A percentile compares a stretch with the other conserved stretches of the same genome.
Conservation (phyloP, 1,140 invertebrate genomes). For the Rhyacophila brunnea region DNA sequence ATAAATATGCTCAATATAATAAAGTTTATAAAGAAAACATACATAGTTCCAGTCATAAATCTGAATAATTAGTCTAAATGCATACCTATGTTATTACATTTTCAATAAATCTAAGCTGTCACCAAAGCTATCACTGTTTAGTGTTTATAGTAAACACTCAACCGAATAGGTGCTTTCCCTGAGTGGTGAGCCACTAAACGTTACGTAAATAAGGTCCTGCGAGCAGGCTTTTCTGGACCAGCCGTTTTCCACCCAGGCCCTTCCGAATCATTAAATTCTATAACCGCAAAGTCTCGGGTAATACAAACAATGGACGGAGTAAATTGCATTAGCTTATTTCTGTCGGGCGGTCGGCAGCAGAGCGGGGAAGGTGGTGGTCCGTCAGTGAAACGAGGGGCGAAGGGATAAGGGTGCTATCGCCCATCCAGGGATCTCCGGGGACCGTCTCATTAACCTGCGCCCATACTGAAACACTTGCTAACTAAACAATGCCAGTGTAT, state of each 20-base stretch:
- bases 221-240: not conserved
- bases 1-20: too few relatives aligned
- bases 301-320: slow-evolving; percentile 35
- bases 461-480: slow-evolving; percentile 8
- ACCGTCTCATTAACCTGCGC: slow-evolving; percentile 34
- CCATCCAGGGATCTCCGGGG: slow-evolving; percentile 1
- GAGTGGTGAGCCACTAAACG: too few relatives aligned
- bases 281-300: slow-evolving; percentile 36
- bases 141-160: too few relatives aligned
- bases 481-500: too few relatives aligned
- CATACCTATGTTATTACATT: too few relatives aligned
- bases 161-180: too few relatives aligned
- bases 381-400: not conserved
- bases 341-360: not conserved
- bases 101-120: too few relatives aligned
- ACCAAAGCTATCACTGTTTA: too few relatives aligned
- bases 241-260: slow-evolving; percentile 10
- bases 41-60: too few relatives aligned
- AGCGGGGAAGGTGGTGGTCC: not conserved
- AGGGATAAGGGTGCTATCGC: not conserved
- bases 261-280: slow-evolving; percentile 38
- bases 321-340: slow-evolving; percentile 36
- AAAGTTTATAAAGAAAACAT: too few relatives aligned
- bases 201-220: too few relatives aligned
- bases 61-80: too few relatives aligned